Percentiles rank a stretch among this genome's conserved stretches.
phyloP scores from a whole-genome alignment of 37 sponge, comb jelly and placozoan species.

The Crambe crambe region DNA sequence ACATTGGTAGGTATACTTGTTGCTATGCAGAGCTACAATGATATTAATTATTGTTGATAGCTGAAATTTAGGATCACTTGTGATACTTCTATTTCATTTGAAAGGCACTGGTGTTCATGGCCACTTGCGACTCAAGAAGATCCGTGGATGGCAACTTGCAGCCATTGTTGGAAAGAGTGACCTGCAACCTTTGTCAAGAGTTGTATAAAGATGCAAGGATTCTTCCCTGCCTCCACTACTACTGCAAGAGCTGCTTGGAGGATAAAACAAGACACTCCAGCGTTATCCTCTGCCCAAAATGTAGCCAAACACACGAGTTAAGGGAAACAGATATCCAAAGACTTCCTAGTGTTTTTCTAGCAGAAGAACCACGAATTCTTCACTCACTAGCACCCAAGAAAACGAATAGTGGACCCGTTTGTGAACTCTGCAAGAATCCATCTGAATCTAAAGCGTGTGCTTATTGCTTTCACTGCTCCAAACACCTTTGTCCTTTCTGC shows the following conservation, averaged over 20 bases:
- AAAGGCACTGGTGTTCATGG: too few species aligned
- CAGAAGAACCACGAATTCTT: not conserved
- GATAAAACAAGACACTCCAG: not conserved
- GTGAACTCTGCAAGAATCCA: not conserved
- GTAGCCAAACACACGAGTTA: not conserved
- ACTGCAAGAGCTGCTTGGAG: not conserved
- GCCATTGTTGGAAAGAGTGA: not conserved
- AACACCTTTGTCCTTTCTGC: not conserved
- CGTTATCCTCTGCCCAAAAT: not conserved
- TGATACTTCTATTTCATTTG: too few species aligned
- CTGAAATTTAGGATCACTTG: too few species aligned
- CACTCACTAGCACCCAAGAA: not conserved
- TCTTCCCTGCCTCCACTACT: constrained; percentile 10
- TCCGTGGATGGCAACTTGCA: not conserved
- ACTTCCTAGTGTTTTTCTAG: not conserved
- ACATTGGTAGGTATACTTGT: too few species aligned
- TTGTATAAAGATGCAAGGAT: not conserved
- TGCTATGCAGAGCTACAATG: too few species aligned
- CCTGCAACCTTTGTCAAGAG: not conserved
- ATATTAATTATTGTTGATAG: too few species aligned
- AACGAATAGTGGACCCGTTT: not conserved
- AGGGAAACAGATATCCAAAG: not conserved
- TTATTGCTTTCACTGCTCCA: not conserved
- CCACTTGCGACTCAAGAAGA: not conserved
- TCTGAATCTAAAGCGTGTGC: not conserved